Percentiles rank a stretch among this genome's conserved stretches.
Evolutionary conservation across 2,113 vertebrate genomes (phyloP).

Genomic region (Epinephelus cyanopodus): DNA sequence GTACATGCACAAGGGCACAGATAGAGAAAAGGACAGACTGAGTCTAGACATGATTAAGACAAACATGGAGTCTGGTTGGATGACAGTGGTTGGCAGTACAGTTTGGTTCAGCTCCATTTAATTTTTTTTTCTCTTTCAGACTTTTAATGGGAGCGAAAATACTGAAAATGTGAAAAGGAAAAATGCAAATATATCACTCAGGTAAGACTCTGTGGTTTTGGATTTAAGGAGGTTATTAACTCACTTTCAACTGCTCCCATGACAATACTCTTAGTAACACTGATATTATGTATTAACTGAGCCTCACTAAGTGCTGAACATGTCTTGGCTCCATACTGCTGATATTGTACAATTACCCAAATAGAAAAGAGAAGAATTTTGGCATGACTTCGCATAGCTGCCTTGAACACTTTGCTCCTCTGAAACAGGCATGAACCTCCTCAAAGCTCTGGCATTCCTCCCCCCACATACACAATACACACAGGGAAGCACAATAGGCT

Average conservation of each 20-base stretch:
- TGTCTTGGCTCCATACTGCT: conserved; percentile 20
- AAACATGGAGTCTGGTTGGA: conserved; percentile 20
- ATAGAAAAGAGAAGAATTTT: conserved; percentile 39
- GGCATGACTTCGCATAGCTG: conserved; percentile 72
- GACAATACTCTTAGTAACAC: conserved; percentile 50
- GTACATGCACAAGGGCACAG: conserved; percentile 64
- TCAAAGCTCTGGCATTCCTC: conserved; percentile 13
- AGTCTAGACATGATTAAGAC: conserved; percentile 41
- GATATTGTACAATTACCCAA: conserved; percentile 15
- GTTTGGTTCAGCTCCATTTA: conserved; percentile 39
- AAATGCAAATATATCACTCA: conserved; percentile 32
- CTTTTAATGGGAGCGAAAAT: conserved; percentile 14
- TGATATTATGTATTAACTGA: conserved; percentile 23
- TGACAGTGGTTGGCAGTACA: conserved; percentile 32
- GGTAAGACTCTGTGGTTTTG: conserved; percentile 60
- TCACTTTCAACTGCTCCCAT: conserved; percentile 8
- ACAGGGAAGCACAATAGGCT: conserved; percentile 40
- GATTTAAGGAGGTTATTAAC: conserved; percentile 7
- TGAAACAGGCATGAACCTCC: conserved; percentile 2
- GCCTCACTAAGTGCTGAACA: background rate
- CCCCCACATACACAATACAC: background rate
- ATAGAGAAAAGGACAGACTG: conserved; percentile 43
- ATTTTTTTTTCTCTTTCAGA: conserved; percentile 36
- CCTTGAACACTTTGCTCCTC: conserved; percentile 38
- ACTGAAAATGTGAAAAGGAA: conserved; percentile 29